A percentile compares a stretch with the other conserved stretches of the same genome.
Conservation (phyloP, 1,140 invertebrate species). For the Zaprionus vittiger region DNA sequence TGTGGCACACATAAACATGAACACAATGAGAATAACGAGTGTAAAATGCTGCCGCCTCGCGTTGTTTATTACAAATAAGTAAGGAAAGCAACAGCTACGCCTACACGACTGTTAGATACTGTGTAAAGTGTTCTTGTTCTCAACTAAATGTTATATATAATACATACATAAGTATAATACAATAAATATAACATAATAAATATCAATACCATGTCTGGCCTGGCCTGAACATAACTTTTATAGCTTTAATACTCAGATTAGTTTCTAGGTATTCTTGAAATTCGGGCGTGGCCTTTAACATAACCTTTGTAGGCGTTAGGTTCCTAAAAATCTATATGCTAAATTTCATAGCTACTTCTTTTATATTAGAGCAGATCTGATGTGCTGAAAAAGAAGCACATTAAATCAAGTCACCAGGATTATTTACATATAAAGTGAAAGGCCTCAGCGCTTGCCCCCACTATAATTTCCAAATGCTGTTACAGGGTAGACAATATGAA, state of each 20-base stretch:
- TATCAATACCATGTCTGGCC: no score
- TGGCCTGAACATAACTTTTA: no score
- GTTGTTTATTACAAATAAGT: constrained; percentile 67
- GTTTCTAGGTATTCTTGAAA: not conserved
- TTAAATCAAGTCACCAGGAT: not conserved
- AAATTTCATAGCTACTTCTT: not conserved
- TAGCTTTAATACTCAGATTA: no score
- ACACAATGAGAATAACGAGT: constrained; percentile 21
- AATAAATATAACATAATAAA: no score
- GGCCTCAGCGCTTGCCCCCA: not conserved
- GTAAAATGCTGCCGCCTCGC: constrained; percentile 34
- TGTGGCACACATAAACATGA: constrained; percentile 20
- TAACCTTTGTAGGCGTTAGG: not conserved
- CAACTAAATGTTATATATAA: not conserved
- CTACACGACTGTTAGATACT: not conserved
- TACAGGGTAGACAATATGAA: constrained; percentile 1
- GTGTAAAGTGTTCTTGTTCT: not conserved
- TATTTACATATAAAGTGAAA: no score
- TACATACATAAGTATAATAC: not conserved
- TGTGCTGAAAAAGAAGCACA: not conserved
- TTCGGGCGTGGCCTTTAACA: not conserved
- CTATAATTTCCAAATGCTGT: not conserved
- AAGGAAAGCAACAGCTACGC: not conserved
- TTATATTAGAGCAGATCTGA: not conserved
- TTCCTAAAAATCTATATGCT: not conserved